Base-by-base conservation (phyloP, 2,797 vertebrate species). In the Hapalemur alaotrensis region DNA sequence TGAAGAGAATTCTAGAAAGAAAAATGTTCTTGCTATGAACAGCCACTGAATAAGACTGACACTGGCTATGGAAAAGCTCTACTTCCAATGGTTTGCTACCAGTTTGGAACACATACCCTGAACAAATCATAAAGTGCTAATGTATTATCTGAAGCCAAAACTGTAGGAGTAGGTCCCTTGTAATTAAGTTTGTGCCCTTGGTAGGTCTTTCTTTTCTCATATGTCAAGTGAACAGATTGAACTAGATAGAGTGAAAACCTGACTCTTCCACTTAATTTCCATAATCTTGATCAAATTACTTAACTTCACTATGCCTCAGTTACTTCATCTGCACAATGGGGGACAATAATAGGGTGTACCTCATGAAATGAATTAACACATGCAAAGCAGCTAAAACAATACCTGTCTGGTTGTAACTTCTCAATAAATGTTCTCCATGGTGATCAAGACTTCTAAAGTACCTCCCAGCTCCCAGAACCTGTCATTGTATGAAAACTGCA, bases 1-100 rank as follows among this genome's bases (percentile, higher is more conserved):
- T 69, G 20, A 92, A 78, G n/a, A 94, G 30, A 78, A 91, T 89
- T 93, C 48, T 78, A 79, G 38, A 61, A 96, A 92, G 43, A 79
- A 87, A 94, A 61, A 8, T 67, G n/a, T 52, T 81, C 28, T 73
- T 94, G 59, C 30, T 69, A 48, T 76, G 38, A 86, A 59, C 23
- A 65, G 65, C 12, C 82, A 30, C 32, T 91, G 46, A 93, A 59
- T 30, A 84, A 95, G 22, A 35, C 25, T 82, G 59, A 73, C 25
- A 61, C 12, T 57, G 30, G 15, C 43, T 84, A 7, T n/a, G 38
- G 20, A 67, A 81, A 72, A 52, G 41, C 13, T 79, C n/a, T 61
- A 48, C 38, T 87, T 92, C 73, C 85, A 41, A 67, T 10, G 1
- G 14, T 69, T 48, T 70, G 48, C 81, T 89, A n/a, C 52, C 48